Evolutionary conservation across 2,113 vertebrate genomes (phyloP).

Genomic region (Octodon degus): DNA sequence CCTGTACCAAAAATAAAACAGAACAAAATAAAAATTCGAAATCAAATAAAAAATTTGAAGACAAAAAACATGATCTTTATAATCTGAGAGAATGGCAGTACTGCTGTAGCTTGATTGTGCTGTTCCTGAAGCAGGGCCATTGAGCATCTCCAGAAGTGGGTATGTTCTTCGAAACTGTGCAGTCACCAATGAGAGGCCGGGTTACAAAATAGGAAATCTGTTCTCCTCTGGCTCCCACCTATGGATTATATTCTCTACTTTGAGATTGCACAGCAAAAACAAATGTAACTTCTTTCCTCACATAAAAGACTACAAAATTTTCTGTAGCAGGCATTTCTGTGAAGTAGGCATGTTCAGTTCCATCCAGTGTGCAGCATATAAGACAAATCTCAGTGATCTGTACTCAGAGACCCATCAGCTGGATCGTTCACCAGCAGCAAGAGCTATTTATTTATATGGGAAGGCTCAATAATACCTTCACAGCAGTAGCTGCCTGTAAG

Average conservation of each 20-base stretch:
- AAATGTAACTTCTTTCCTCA: conserved; percentile 2
- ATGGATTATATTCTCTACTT: not conserved
- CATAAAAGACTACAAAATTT: not conserved
- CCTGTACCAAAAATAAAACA: too few species aligned
- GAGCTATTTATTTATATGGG: not conserved
- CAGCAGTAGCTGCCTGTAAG: not conserved
- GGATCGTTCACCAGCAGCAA: not conserved
- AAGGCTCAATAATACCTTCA: not conserved
- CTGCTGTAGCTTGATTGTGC: not conserved
- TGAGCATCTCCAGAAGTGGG: not conserved
- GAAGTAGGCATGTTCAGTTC: not conserved
- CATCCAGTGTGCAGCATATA: not conserved
- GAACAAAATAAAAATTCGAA: too few species aligned
- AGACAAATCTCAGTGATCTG: not conserved
- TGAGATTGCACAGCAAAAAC: not conserved
- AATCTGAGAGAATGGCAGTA: not conserved
- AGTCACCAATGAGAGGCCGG: not conserved
- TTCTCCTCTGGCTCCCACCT: not conserved
- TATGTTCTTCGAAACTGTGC: too few species aligned
- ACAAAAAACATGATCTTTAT: not conserved
- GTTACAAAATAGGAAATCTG: not conserved
- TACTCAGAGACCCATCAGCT: not conserved
- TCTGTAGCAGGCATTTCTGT: conserved; percentile 1
- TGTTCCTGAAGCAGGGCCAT: not conserved
- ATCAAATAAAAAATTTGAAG: too few species aligned